Conservation (phyloP, 1,140 invertebrate genomes). For the Zaprionus tsacasi region DNA sequence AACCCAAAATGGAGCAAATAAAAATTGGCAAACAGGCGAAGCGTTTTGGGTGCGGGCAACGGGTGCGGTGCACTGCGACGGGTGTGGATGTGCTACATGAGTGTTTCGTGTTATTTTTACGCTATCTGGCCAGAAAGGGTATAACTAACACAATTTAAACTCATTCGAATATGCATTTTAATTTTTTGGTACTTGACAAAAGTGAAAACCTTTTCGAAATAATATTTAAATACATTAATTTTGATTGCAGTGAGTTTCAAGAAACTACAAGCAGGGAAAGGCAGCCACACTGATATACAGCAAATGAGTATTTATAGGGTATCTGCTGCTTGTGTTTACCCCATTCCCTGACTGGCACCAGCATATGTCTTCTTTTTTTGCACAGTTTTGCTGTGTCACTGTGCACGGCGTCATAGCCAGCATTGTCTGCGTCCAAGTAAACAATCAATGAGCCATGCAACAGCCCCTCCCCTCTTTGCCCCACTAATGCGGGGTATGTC, state of each 20-base stretch:
- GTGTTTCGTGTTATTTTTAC: constrained; percentile 11
- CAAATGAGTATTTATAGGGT: not conserved
- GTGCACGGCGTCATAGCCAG: constrained; percentile 34
- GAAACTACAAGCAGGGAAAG: not conserved
- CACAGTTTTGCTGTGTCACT: constrained; percentile 33
- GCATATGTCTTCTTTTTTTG: constrained; percentile 14
- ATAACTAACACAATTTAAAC: not conserved
- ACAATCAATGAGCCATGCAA: constrained; percentile 63
- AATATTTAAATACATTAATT: not conserved
- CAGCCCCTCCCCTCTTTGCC: constrained; percentile 16
- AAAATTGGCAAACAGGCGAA: constrained; percentile 57
- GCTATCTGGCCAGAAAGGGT: not conserved
- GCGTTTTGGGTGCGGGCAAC: not conserved
- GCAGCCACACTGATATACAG: too few relatives aligned
- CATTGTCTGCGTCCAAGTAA: constrained; percentile 56
- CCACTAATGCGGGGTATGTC: not conserved
- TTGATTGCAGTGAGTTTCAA: not conserved
- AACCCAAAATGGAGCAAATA: constrained; percentile 58
- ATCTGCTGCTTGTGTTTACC: not conserved
- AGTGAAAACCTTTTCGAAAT: not conserved
- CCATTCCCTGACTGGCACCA: not conserved
- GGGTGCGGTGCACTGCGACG: too few relatives aligned
- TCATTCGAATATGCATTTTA: not conserved
- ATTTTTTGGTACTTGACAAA: too few relatives aligned
- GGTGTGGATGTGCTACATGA: constrained; percentile 26